Base-by-base conservation (phyloP, 64 coral and sea anemone genomes). In the Anthopleura sola region DNA sequence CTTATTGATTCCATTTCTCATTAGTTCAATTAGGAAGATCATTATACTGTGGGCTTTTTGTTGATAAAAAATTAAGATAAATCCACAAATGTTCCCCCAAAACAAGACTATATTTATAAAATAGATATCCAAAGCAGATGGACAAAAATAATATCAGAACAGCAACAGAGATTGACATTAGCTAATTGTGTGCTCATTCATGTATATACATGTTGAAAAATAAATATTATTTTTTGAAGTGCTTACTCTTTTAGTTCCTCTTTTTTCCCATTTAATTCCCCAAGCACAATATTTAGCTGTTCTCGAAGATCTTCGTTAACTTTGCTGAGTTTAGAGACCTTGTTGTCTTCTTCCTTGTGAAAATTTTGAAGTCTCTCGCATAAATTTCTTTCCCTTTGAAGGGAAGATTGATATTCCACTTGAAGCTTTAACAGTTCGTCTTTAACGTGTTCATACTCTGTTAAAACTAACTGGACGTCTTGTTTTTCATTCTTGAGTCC, bases 231-330 rank as follows among this genome's bases (percentile, higher is more conserved):
- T 44, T 66, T 66, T 66, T 66, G 5, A 79, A 79, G 80, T 1
- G 18, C 88, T 33, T 64, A 97, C 95, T 85, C 88, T 88, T 93
- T 97, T 5, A 93, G 49, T 50, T 97, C 91, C 36, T 88, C 91
- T 84, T 93, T 97, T 36, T 81, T 40, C 40, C 74, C 89, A 57
- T 88, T 97, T 34, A 91, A 85, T 57, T 97, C 91, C 24, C 93
- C 88, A 20, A 93, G 49, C 68, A 97, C 80, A 39, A 50, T 55
- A 51, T 97, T 84, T 3, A 97, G 85, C 62, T 93, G 88, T 53
- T 83, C 85, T 57, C 91, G 84, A 60, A 97, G 75, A 84, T 97
- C 95, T 69, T 93, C 95, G 62, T 97, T 97, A 19, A 97, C 75
- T 54, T 68, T 56, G 78, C 88, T 97, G 50, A 97, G 90, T 74